Percentiles rank a stretch among this genome's conserved stretches.
Conservation (phyloP, 1,140 invertebrate species). For the Tetragonula clypearis region DNA sequence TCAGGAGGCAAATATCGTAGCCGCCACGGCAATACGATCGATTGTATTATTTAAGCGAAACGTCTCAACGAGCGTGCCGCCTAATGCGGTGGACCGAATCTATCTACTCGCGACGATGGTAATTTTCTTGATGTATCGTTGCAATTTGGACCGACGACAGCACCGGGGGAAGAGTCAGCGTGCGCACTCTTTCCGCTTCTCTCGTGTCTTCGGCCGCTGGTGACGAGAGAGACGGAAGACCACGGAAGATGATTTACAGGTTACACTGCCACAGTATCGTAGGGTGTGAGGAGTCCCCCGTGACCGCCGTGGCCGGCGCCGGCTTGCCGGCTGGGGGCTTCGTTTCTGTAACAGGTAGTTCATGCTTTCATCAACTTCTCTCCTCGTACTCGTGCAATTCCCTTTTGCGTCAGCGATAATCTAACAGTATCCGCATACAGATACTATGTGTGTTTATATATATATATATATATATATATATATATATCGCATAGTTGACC, state of each 20-base stretch:
- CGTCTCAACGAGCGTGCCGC: not conserved
- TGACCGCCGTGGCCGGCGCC: slow-evolving; percentile 84
- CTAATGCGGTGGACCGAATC: slow-evolving; percentile 51
- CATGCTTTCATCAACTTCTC: slow-evolving; percentile 15
- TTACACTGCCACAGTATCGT: slow-evolving; percentile 98
- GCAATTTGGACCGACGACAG: slow-evolving; percentile 69
- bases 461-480: too few relatives aligned
- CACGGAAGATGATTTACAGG: slow-evolving; percentile 85
- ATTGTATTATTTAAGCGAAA: too few relatives aligned
- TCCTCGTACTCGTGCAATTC: not conserved
- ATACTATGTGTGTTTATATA: not conserved
- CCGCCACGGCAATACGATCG: not conserved
- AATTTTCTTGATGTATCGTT: slow-evolving; percentile 70
- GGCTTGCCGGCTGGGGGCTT: slow-evolving; percentile 88
- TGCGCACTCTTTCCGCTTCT: slow-evolving; percentile 63
- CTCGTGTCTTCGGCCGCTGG: slow-evolving; percentile 57
- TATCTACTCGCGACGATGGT: slow-evolving; percentile 66
- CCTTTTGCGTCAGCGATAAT: not conserved
- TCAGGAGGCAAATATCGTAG: slow-evolving; percentile 15
- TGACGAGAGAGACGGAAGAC: slow-evolving; percentile 62
- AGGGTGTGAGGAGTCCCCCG: slow-evolving; percentile 94
- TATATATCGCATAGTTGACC: not conserved
- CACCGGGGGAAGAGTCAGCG: slow-evolving; percentile 66
- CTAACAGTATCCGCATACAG: slow-evolving; percentile 17
- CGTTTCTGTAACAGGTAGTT: slow-evolving; percentile 87